Evolutionary conservation across 2,888 invertebrate genomes (phyloP).

Genomic region (Synanthedon myopaeformis): DNA sequence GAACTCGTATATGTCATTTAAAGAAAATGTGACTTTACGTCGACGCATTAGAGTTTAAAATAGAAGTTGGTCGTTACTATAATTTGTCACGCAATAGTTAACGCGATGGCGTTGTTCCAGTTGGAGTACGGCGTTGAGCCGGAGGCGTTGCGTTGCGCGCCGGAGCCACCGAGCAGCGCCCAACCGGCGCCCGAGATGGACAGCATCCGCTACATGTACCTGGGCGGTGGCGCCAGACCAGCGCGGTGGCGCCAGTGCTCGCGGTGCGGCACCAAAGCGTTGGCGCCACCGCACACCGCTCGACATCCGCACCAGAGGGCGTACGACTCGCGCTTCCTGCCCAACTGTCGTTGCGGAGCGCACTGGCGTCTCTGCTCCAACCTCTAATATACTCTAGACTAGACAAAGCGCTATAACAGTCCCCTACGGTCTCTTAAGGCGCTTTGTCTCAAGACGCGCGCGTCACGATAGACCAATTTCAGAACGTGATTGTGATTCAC

Average conservation of each 20-base stretch:
- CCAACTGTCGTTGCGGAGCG: constrained; percentile 35
- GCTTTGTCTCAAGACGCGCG: no score
- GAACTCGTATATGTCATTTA: no score
- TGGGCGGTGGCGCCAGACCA: constrained; percentile 40
- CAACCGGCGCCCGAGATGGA: constrained; percentile 31
- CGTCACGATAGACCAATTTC: no score
- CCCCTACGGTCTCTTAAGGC: no score
- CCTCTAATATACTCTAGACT: no score
- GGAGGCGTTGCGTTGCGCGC: constrained; percentile 76
- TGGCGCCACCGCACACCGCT: constrained; percentile 21
- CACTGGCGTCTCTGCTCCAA: no score
- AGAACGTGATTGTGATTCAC: no score
- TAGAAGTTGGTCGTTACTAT: no score
- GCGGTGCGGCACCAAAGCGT: constrained; percentile 41
- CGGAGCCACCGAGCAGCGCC: constrained; percentile 70
- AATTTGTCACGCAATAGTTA: no score
- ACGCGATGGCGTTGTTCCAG: constrained; percentile 35
- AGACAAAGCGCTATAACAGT: no score
- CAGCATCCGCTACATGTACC: constrained; percentile 47
- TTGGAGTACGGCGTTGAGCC: constrained; percentile 87
- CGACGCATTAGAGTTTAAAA: no score
- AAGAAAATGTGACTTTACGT: no score
- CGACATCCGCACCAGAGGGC: constrained; percentile 40
- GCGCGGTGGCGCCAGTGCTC: constrained; percentile 40
- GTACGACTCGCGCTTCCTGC: constrained; percentile 37